Percentiles rank a stretch among this genome's conserved stretches.
These are phyloP conservation scores for Dermolepida albohirtum DNA, from an alignment of 2,888 invertebrate species.

Conservation along the genomic window DNA sequence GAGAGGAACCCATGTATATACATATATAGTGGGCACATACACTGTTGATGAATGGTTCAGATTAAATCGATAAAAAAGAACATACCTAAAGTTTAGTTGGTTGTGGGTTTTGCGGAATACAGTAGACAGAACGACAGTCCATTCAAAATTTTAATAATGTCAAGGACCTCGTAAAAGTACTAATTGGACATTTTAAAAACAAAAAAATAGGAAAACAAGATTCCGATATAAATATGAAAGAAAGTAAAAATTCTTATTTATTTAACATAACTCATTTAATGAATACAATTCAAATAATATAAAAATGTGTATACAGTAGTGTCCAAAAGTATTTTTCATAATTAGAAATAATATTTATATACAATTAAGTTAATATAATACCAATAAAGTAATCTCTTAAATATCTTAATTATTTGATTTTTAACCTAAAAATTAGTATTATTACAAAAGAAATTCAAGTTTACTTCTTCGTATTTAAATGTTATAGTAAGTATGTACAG, in stretches of 20 bases:
- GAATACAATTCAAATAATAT: no score
- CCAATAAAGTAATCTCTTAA: no score
- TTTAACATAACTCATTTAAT: no score
- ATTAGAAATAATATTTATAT: no score
- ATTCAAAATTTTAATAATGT: constrained; percentile 27
- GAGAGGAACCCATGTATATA: neutral
- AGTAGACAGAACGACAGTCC: constrained; percentile 7
- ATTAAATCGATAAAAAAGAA: constrained; percentile 19
- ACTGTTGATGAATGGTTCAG: constrained; percentile 29
- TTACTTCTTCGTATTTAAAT: no score
- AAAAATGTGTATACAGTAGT: no score
- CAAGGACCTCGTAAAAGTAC: constrained; percentile 11
- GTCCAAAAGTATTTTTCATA: no score
- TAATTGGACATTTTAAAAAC: neutral
- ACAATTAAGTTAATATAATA: no score
- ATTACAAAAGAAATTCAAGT: no score
- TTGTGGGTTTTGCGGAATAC: constrained; percentile 10
- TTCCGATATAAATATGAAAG: neutral
- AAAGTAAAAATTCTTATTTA: neutral
- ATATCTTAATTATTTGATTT: no score
- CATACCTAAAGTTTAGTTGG: constrained; percentile 7
- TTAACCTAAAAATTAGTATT: no score
- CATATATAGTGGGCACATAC: neutral
- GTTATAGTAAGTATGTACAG: no score
- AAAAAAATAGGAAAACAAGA: neutral